Percentiles rank a stretch among this genome's conserved stretches.
Evolutionary conservation across 2,888 invertebrate species (phyloP).

Genomic region (Heliconius ismenius): DNA sequence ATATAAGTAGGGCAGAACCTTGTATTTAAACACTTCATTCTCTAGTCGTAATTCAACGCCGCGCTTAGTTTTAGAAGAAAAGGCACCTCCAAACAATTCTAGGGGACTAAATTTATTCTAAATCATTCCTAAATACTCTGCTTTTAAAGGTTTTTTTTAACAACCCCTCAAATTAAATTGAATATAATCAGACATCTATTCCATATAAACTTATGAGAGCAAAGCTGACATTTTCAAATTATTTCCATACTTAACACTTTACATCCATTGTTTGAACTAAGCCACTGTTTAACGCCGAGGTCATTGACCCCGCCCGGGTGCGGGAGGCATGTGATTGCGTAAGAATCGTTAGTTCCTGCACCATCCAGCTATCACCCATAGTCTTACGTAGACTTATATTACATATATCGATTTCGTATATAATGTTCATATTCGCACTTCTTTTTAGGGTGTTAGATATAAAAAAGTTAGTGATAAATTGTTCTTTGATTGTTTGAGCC

Average conservation of each 20-base stretch:
- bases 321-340: constrained; percentile 14
- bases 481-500: background rate
- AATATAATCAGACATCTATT: too few species aligned
- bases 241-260: background rate
- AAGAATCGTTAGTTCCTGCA: constrained; percentile 17
- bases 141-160: background rate
- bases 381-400: constrained; percentile 1
- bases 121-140: background rate
- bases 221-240: background rate
- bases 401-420: background rate
- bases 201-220: background rate
- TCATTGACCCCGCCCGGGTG: constrained; percentile 7
- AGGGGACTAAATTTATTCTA: too few species aligned
- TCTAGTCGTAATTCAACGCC: too few species aligned
- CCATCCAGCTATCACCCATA: background rate
- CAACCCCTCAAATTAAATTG: background rate
- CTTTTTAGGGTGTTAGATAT: background rate
- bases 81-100: too few species aligned
- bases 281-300: constrained; percentile 16
- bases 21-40: too few species aligned
- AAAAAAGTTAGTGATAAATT: background rate
- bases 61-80: too few species aligned
- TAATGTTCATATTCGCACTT: background rate
- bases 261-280: constrained; percentile 10
- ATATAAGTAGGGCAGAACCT: too few species aligned